Percentiles rank a stretch among this genome's conserved stretches.
These are phyloP conservation scores for Thymelicus lineola DNA, from an alignment of 2,888 invertebrate genomes.

Conservation along the genomic window DNA sequence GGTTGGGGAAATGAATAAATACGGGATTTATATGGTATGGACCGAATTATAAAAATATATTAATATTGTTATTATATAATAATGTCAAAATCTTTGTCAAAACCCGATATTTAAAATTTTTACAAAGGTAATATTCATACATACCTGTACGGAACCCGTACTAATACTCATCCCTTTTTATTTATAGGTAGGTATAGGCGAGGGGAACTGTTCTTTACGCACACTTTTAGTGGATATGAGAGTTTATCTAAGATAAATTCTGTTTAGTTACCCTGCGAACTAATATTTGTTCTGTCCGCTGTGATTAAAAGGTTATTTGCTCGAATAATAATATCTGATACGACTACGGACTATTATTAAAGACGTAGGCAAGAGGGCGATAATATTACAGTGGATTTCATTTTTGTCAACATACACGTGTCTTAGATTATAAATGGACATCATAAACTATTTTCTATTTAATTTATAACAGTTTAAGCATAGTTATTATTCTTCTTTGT, in stretches of 20 bases:
- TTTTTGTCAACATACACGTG: not conserved
- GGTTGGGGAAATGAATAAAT: too few species aligned
- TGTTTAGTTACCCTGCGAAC: slow-evolving; percentile 17
- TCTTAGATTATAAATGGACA: not conserved
- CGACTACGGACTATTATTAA: not conserved
- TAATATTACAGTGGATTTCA: not conserved
- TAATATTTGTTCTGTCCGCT: slow-evolving; percentile 28
- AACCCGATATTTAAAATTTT: too few species aligned
- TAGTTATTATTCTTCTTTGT: too few species aligned
- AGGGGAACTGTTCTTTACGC: not conserved
- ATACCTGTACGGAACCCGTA: too few species aligned
- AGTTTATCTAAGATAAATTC: slow-evolving; percentile 20
- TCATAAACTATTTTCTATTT: too few species aligned
- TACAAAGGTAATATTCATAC: too few species aligned
- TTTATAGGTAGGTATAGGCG: not conserved
- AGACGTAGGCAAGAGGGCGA: not conserved
- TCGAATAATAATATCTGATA: slow-evolving; percentile 10
- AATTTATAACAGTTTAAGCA: too few species aligned
- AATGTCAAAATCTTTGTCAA: too few species aligned
- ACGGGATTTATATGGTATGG: too few species aligned
- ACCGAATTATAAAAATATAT: too few species aligned
- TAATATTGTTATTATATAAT: too few species aligned
- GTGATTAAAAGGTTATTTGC: slow-evolving; percentile 30
- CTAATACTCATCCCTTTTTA: not conserved
- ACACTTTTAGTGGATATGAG: slow-evolving; percentile 3